phyloP scores from a whole-genome alignment of 1,140 invertebrate genomes.

The Achroia grisella region DNA sequence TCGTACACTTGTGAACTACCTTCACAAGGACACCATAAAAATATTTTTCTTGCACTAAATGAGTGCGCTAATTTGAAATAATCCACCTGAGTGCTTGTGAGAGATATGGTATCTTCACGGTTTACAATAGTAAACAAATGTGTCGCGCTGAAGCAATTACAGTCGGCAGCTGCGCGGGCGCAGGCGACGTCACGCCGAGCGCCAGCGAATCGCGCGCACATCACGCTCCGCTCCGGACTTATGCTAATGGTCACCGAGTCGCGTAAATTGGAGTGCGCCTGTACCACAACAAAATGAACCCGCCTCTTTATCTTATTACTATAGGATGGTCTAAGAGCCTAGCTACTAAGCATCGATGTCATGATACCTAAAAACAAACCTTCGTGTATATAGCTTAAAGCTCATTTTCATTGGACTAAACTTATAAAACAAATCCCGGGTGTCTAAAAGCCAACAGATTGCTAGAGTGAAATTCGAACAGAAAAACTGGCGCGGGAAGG shows the following conservation, averaged over 20 bases:
- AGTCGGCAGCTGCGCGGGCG: slow-evolving; percentile 26
- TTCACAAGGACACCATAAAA: slow-evolving; percentile 23
- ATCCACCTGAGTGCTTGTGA: slow-evolving; percentile 39
- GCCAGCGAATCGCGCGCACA: slow-evolving; percentile 47
- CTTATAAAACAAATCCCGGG: slow-evolving; percentile 23
- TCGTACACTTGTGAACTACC: slow-evolving; percentile 10
- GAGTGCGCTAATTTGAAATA: slow-evolving; percentile 61
- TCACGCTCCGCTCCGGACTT: slow-evolving; percentile 55
- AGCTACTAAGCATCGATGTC: slow-evolving; percentile 20
- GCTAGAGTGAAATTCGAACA: slow-evolving; percentile 66
- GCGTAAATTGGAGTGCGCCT: slow-evolving; percentile 68
- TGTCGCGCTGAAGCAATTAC: slow-evolving; percentile 63
- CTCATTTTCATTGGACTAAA: slow-evolving; percentile 28
- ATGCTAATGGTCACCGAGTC: slow-evolving; percentile 64
- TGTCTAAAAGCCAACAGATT: slow-evolving; percentile 49
- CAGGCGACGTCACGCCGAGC: slow-evolving; percentile 29
- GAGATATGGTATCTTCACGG: slow-evolving; percentile 64
- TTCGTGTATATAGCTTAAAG: slow-evolving; percentile 26
- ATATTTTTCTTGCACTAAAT: slow-evolving; percentile 19
- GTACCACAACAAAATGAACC: slow-evolving; percentile 65
- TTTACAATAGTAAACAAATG: slow-evolving; percentile 70
- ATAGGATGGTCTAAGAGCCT: slow-evolving; percentile 35
- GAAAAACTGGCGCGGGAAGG: slow-evolving; percentile 67
- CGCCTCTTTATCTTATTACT: slow-evolving; percentile 71
- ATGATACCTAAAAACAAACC: slow-evolving; percentile 24